phyloP scores from a whole-genome alignment of 2,888 invertebrate genomes.

The Mimumesa dahlbomi region DNA sequence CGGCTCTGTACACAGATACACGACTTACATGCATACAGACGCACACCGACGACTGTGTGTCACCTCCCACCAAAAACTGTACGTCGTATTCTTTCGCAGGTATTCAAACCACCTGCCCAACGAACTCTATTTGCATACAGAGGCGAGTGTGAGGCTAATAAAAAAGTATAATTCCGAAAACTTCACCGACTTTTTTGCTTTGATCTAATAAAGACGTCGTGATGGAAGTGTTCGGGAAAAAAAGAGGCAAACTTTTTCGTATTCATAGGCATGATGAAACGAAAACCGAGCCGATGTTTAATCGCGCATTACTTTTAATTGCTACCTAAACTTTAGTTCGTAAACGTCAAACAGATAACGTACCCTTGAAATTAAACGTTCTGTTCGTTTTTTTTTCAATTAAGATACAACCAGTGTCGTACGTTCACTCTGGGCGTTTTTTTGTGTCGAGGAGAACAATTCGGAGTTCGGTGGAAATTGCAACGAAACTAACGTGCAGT shows the following conservation, averaged over 20 bases:
- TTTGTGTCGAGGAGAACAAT: too few relatives aligned
- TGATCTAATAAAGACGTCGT: background rate
- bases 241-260: background rate
- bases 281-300: slow-evolving; percentile 14
- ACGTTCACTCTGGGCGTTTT: too few relatives aligned
- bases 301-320: background rate
- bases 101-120: slow-evolving; percentile 33
- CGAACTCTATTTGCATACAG: slow-evolving; percentile 22
- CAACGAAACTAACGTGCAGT: too few relatives aligned
- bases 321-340: background rate
- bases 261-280: background rate
- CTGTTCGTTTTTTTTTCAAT: too few relatives aligned
- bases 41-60: slow-evolving; percentile 8
- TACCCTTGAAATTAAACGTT: background rate
- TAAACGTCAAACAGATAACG: background rate
- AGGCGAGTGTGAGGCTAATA: slow-evolving; percentile 3
- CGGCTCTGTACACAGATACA: slow-evolving; percentile 6
- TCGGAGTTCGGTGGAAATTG: too few relatives aligned
- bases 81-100: slow-evolving; percentile 16
- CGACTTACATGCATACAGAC: background rate
- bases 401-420: too few relatives aligned
- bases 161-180: slow-evolving; percentile 22
- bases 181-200: background rate
- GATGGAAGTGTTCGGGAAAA: background rate
- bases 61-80: slow-evolving; percentile 38